Evolutionary conservation across 2,888 invertebrate species (phyloP), one percentile per base, ranked within the genome.

Genomic region (Galeruca laticollis): DNA sequence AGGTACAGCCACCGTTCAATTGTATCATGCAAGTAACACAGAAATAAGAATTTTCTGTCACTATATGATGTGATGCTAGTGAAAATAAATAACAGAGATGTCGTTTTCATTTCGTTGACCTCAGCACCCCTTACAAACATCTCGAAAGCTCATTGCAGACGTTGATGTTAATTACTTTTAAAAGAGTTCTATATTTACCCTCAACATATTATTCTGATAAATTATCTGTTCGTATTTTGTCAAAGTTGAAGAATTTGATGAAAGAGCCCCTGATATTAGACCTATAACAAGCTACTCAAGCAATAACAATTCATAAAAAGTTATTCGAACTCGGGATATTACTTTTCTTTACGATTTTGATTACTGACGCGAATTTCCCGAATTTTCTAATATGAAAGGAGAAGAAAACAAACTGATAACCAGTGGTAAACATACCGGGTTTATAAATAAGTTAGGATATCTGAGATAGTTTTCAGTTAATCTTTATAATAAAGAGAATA

Each of bases 241-340:
- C 57, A 49, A 49, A 66, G 56, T 66, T 33, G 13, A 37, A 21
- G 18, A 62, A 69, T 52, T 69, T 63, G 35, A 63, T 54, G 69
- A 68, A 47, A 60, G 71, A 43, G 43, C 4, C 13, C 43, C 66
- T 68, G 65, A 69, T 71, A 71, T 71, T 66, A 69, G 69, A 72
- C 70, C 72, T 51, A 51, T 35, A 63, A 63, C 67, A 63, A 69
- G 59, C 59, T 66, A 64, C 67, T 71, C 67, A 49, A 69, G 62
- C 69, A 67, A 67, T 64, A 71, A 67, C 59, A 73, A 67, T 69
- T 73, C 64, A 65, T 68, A 70, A 72, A 70, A 72, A 70, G 63
- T 69, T 68, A 54, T 43, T 56, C 64, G 43, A 68, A 64, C 57
- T 61, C 56, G 47, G 57, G 66, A 59, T 60, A 70, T 70, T 72